Evolutionary conservation across 92 coral and sea anemone species (phyloP).

Genomic region (Hydrozoanthus gracilis): DNA sequence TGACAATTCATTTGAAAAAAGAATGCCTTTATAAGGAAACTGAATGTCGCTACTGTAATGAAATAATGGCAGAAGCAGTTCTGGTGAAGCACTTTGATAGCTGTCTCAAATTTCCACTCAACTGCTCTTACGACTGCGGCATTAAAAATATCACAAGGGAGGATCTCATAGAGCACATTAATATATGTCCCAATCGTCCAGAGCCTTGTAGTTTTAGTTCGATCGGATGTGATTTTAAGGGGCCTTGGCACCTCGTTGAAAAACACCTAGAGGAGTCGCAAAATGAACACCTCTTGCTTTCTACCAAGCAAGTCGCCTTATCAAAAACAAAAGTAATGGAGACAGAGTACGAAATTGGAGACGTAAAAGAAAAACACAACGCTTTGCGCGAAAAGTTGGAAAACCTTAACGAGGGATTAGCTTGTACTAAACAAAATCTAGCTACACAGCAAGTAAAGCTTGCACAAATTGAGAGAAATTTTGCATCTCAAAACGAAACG

Average conservation of each 20-base stretch:
- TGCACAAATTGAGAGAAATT: conserved; percentile 57
- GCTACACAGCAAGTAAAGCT: conserved; percentile 75
- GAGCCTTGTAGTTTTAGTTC: conserved; percentile 62
- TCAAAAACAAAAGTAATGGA: conserved; percentile 34
- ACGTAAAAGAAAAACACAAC: conserved; percentile 43
- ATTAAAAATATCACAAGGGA: conserved; percentile 63
- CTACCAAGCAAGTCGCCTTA: conserved; percentile 43
- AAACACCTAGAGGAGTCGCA: conserved; percentile 59
- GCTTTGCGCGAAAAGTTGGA: conserved; percentile 49
- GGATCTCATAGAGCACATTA: conserved; percentile 60
- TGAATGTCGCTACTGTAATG: conserved; percentile 72
- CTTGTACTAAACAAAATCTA: conserved; percentile 61
- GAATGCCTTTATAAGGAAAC: conserved; percentile 71
- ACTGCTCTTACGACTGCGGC: conserved; percentile 81
- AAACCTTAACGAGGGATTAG: conserved; percentile 69
- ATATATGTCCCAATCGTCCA: conserved; percentile 63
- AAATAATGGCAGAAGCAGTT: conserved; percentile 52
- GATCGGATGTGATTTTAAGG: conserved; percentile 68
- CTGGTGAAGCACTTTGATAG: conserved; percentile 70
- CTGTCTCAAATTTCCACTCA: conserved; percentile 73
- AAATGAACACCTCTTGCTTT: conserved; percentile 67
- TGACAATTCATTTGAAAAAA: conserved; percentile 79
- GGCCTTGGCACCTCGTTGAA: conserved; percentile 56
- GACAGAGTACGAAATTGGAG: conserved; percentile 43
- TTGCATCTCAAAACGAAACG: conserved; percentile 54